Conservation (phyloP, 2,113 vertebrate species). For the Laterallus jamaicensis region DNA sequence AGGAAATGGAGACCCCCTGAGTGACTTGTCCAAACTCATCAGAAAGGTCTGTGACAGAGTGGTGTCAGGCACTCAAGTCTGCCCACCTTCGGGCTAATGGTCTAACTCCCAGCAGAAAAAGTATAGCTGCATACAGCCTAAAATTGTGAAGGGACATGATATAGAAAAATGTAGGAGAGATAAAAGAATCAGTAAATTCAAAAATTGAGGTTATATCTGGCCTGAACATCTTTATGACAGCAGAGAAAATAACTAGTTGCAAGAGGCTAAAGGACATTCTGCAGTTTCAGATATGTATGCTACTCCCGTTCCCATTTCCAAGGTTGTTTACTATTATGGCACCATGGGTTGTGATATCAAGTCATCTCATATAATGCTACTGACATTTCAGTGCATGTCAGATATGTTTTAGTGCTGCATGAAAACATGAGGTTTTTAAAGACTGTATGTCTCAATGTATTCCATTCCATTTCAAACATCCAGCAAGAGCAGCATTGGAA, state of each 20-base stretch:
- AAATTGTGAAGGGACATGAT: neutral
- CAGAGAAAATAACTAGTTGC: neutral
- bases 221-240: neutral
- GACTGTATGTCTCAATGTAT: neutral
- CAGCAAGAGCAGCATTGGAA: neutral
- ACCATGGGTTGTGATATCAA: neutral
- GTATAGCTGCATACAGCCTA: neutral
- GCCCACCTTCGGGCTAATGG: neutral
- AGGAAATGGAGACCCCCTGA: neutral
- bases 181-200: neutral
- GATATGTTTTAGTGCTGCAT: conserved; percentile 5
- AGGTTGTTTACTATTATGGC: neutral
- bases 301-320: neutral
- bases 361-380: neutral
- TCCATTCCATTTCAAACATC: neutral
- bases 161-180: neutral
- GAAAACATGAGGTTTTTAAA: conserved; percentile 2
- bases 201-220: neutral
- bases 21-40: neutral
- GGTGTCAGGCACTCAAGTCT: neutral
- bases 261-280: neutral
- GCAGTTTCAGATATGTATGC: neutral
- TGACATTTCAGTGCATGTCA: conserved; percentile 13
- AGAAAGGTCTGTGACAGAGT: neutral
- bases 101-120: neutral